A percentile compares a stretch with the other conserved stretches of the same genome.
These are phyloP conservation scores for Cladopsammia gracilis DNA, from an alignment of 64 coral and sea anemone species.

Conservation along the genomic window DNA sequence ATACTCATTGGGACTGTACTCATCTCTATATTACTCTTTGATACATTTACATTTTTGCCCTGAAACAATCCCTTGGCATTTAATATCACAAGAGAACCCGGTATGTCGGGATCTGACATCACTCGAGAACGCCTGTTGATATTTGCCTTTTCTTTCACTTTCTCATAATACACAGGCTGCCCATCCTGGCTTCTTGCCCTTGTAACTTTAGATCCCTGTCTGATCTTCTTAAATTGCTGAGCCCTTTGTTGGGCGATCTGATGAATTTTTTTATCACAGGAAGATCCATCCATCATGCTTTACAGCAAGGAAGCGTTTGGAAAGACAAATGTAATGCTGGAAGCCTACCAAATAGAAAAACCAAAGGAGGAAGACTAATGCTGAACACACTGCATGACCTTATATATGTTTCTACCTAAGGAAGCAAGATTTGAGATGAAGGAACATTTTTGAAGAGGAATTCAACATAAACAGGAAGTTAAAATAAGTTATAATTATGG, in stretches of 20 bases:
- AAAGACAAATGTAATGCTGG: neutral
- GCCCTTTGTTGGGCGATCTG: slow-evolving; percentile 10
- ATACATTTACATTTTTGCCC: neutral
- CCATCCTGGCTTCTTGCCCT: slow-evolving; percentile 43
- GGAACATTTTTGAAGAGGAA: too few relatives aligned
- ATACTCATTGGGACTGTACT: neutral
- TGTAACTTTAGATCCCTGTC: neutral
- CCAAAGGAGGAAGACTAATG: neutral
- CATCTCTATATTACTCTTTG: neutral
- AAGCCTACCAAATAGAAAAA: neutral
- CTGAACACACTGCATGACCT: too few relatives aligned
- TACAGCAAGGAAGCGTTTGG: neutral
- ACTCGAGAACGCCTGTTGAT: neutral
- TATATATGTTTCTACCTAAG: neutral
- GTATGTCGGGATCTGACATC: slow-evolving; percentile 43
- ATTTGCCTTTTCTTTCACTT: slow-evolving; percentile 16
- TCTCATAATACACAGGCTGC: slow-evolving; percentile 21
- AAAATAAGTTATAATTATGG: too few relatives aligned
- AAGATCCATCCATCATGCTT: neutral
- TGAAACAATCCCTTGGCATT: slow-evolving; percentile 50
- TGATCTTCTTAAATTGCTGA: neutral
- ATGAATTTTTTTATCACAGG: neutral
- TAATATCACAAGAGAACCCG: slow-evolving; percentile 20
- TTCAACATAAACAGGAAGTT: too few relatives aligned
- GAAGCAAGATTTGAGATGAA: too few relatives aligned